Conservation (phyloP, 2,888 invertebrate genomes). For the Eristalis intricaria region DNA sequence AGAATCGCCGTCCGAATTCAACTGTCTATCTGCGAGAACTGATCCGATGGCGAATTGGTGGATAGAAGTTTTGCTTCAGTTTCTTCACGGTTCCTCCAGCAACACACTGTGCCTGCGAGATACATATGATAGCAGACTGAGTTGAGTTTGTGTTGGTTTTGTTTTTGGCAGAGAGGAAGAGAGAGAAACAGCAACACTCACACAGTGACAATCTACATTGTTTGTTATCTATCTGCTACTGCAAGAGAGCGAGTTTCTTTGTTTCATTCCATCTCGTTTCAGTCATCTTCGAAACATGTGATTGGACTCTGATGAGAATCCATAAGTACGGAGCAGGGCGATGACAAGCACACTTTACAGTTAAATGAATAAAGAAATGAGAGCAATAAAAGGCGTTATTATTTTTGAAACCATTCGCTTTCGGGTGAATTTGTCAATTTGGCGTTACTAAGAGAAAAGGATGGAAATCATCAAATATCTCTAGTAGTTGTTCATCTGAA, state of each 20-base stretch:
- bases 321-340: constrained; percentile 11
- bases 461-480: too few species aligned
- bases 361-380: background rate
- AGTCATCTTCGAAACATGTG: constrained; percentile 57
- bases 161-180: background rate
- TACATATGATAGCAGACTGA: constrained; percentile 27
- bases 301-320: constrained; percentile 17
- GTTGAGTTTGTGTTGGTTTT: constrained; percentile 18
- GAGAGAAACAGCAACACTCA: background rate
- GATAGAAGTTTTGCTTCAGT: constrained; percentile 42
- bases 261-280: constrained; percentile 34
- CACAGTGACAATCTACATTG: background rate
- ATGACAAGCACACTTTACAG: background rate
- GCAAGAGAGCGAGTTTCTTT: constrained; percentile 13
- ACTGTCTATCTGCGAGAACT: constrained; percentile 70
- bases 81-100: background rate
- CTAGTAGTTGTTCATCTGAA: too few species aligned
- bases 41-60: constrained; percentile 33
- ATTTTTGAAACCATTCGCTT: too few species aligned
- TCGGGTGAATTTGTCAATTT: too few species aligned
- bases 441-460: too few species aligned
- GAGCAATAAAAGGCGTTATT: too few species aligned
- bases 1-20: constrained; percentile 55
- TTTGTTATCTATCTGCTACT: background rate
- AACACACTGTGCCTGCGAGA: background rate